phyloP scores from a whole-genome alignment of 2,888 invertebrate species.

The Drosophila ezoana region DNA sequence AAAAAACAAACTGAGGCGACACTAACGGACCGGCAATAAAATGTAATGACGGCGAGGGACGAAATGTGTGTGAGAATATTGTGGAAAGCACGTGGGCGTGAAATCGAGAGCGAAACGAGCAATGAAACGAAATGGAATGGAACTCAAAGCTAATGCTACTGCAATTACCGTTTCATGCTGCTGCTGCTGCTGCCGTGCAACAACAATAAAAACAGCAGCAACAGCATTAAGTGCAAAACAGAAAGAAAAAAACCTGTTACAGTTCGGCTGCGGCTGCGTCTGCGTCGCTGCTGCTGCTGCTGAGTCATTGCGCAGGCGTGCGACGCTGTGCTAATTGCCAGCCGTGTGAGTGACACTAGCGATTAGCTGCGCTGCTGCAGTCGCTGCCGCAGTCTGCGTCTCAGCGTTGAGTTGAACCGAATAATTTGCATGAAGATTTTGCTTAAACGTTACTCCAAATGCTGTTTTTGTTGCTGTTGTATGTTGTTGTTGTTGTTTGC shows the following conservation, averaged over 20 bases:
- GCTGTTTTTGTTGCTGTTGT: conserved; percentile 16
- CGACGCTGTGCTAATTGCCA: conserved; percentile 69
- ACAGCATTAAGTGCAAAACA: not conserved
- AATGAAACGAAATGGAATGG: conserved; percentile 66
- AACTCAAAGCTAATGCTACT: conserved; percentile 52
- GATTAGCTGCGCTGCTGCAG: conserved; percentile 61
- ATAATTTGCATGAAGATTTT: conserved; percentile 70
- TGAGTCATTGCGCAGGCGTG: conserved; percentile 72
- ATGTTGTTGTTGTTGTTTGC: conserved; percentile 19
- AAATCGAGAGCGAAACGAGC: conserved; percentile 56
- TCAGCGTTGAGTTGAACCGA: conserved; percentile 49
- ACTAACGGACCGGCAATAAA: conserved; percentile 54
- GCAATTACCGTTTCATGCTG: conserved; percentile 55
- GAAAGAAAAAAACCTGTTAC: conserved; percentile 66
- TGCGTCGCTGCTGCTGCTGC: conserved; percentile 36
- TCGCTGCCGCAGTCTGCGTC: conserved; percentile 1
- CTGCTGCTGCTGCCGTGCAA: conserved; percentile 1
- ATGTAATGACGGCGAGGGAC: conserved; percentile 25
- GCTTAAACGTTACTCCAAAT: conserved; percentile 23
- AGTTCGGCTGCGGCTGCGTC: conserved; percentile 49
- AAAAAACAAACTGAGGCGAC: conserved; percentile 58
- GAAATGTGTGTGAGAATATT: conserved; percentile 22
- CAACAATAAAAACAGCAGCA: conserved; percentile 21
- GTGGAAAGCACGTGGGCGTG: conserved; percentile 62
- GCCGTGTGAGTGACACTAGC: conserved; percentile 75